phyloP scores from a whole-genome alignment of 1,140 invertebrate genomes.

The Hypothenemus hampei region DNA sequence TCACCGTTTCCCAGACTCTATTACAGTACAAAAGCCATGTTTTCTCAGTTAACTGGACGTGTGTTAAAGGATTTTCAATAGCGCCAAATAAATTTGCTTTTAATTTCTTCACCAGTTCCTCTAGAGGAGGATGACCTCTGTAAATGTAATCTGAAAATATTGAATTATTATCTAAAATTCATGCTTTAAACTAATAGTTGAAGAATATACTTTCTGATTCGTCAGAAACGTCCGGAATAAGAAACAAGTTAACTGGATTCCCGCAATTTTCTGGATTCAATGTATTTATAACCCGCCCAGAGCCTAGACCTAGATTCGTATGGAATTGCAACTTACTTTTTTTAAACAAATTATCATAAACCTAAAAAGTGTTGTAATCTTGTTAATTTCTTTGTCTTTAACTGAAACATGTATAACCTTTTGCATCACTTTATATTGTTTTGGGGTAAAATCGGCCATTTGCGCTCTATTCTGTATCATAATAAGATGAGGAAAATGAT shows the following conservation, averaged over 20 bases:
- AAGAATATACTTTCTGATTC: conserved; percentile 54
- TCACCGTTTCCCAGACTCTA: conserved; percentile 77
- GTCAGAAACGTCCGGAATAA: conserved; percentile 56
- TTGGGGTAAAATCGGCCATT: conserved; percentile 63
- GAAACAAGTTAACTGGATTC: conserved; percentile 64
- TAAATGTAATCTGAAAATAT: conserved; percentile 43
- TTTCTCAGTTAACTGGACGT: conserved; percentile 61
- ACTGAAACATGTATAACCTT: conserved; percentile 41
- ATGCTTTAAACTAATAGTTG: neutral
- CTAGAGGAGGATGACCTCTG: conserved; percentile 62
- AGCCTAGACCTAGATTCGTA: conserved; percentile 61
- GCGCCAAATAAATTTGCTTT: conserved; percentile 65
- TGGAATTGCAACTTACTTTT: conserved; percentile 66
- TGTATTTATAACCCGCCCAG: conserved; percentile 52
- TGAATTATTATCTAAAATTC: neutral
- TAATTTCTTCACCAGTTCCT: conserved; percentile 59
- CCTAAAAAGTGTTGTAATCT: conserved; percentile 49
- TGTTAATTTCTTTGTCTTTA: too few species aligned
- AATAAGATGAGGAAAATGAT: conserved; percentile 71
- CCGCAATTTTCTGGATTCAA: conserved; percentile 52
- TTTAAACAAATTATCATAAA: conserved; percentile 61
- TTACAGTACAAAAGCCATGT: conserved; percentile 75
- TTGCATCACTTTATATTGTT: conserved; percentile 62
- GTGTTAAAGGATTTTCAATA: conserved; percentile 59
- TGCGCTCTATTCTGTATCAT: conserved; percentile 72